These are phyloP conservation scores for Neoscelio sp. DNA, from an alignment of 2,888 invertebrate species.

Conservation along the genomic window DNA sequence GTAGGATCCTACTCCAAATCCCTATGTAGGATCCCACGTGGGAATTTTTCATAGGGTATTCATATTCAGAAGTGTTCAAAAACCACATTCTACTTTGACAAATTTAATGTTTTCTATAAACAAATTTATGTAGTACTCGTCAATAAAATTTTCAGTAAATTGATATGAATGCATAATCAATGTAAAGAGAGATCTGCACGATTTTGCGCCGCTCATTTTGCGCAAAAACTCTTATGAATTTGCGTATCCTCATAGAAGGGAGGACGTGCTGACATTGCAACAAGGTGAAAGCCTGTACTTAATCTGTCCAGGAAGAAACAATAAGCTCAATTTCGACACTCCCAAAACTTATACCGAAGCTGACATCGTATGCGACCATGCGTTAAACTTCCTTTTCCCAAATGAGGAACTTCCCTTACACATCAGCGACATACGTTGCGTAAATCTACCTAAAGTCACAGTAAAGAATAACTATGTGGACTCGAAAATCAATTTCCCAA, in stretches of 20 bases:
- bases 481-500: neutral
- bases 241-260: slow-evolving; percentile 26
- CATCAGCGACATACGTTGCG: slow-evolving; percentile 12
- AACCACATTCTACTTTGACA: too few relatives aligned
- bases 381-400: neutral
- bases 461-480: slow-evolving; percentile 7
- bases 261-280: neutral
- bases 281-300: slow-evolving; percentile 24
- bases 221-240: slow-evolving; percentile 2
- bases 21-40: too few relatives aligned
- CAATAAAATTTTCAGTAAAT: slow-evolving; percentile 10
- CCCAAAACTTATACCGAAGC: neutral
- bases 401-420: neutral
- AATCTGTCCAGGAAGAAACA: slow-evolving; percentile 26
- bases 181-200: slow-evolving; percentile 21
- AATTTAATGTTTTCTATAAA: too few relatives aligned
- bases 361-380: neutral
- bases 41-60: too few relatives aligned
- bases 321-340: slow-evolving; percentile 35
- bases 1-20: too few relatives aligned
- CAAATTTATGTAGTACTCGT: too few relatives aligned
- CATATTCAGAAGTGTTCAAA: too few relatives aligned
- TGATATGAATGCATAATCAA: slow-evolving; percentile 20
- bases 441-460: slow-evolving; percentile 21
- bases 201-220: slow-evolving; percentile 29